phyloP scores from a whole-genome alignment of 2,888 invertebrate genomes.

The Beris chalybata region DNA sequence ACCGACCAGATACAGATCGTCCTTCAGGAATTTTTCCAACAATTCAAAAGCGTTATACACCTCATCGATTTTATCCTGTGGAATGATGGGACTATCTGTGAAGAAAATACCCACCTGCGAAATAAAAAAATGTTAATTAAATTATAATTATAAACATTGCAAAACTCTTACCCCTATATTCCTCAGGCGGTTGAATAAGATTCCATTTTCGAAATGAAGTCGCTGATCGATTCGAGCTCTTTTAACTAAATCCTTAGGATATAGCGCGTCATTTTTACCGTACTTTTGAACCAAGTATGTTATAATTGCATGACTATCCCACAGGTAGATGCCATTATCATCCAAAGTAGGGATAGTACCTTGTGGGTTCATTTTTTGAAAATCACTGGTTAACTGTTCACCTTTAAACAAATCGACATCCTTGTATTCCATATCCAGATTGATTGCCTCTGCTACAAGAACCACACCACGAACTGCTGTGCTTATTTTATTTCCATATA shows the following conservation, averaged over 20 bases:
- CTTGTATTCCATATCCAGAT: conserved; percentile 40
- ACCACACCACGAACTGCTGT: conserved; percentile 47
- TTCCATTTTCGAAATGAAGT: conserved; percentile 51
- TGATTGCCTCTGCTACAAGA: conserved; percentile 46
- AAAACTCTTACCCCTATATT: conserved; percentile 41
- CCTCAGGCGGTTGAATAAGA: conserved; percentile 48
- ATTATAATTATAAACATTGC: neutral
- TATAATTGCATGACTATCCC: conserved; percentile 51
- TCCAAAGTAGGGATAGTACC: conserved; percentile 52
- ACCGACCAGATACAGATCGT: conserved; percentile 47
- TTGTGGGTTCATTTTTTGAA: conserved; percentile 59
- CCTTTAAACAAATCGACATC: conserved; percentile 43
- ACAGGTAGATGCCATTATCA: conserved; percentile 43
- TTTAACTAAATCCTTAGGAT: conserved; percentile 49
- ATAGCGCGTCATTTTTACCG: conserved; percentile 48
- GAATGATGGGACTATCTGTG: conserved; percentile 3
- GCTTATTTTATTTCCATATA: conserved; percentile 46
- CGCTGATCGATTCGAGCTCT: conserved; percentile 53
- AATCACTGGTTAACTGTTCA: conserved; percentile 39
- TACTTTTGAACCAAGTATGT: conserved; percentile 51
- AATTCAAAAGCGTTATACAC: conserved; percentile 49
- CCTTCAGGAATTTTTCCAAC: conserved; percentile 51
- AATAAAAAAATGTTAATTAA: neutral
- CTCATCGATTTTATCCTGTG: conserved; percentile 45
- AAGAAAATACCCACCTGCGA: conserved; percentile 16